Percentiles rank a stretch among this genome's conserved stretches.
phyloP scores from a whole-genome alignment of 2,113 vertebrate genomes.

The Thymallus thymallus region DNA sequence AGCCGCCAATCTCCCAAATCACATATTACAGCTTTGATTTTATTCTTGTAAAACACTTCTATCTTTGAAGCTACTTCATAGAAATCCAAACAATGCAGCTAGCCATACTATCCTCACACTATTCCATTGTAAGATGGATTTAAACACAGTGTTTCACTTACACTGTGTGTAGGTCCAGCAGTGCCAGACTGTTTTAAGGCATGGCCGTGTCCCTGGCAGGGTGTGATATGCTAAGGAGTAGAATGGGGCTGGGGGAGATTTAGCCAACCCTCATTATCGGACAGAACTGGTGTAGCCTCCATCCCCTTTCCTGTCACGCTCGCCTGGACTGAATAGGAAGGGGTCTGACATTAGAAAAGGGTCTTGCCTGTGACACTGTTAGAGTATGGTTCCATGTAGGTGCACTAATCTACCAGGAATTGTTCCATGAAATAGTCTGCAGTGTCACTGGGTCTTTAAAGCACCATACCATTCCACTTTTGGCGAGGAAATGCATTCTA shows the following conservation, averaged over 20 bases:
- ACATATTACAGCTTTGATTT: not conserved
- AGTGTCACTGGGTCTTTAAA: not conserved
- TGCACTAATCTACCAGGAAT: not conserved
- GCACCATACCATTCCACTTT: not conserved
- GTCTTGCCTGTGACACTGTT: not conserved
- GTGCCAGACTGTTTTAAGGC: not conserved
- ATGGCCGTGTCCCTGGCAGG: too few relatives aligned
- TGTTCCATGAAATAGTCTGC: not conserved
- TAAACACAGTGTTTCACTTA: not conserved
- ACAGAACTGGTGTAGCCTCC: not conserved
- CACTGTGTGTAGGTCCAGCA: not conserved
- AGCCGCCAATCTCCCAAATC: not conserved
- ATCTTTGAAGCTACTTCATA: not conserved
- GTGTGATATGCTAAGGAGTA: too few relatives aligned
- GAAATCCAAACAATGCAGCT: not conserved
- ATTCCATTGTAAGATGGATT: not conserved
- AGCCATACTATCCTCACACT: not conserved
- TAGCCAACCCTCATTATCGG: not conserved
- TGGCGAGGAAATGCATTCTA: not conserved
- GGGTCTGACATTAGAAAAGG: not conserved
- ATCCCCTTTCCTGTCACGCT: not conserved
- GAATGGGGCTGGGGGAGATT: not conserved
- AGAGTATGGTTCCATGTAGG: not conserved
- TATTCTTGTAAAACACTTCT: not conserved
- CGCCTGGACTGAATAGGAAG: not conserved